These are phyloP conservation scores for Xanthia togata DNA, from an alignment of 2,888 invertebrate genomes.

Conservation along the genomic window DNA sequence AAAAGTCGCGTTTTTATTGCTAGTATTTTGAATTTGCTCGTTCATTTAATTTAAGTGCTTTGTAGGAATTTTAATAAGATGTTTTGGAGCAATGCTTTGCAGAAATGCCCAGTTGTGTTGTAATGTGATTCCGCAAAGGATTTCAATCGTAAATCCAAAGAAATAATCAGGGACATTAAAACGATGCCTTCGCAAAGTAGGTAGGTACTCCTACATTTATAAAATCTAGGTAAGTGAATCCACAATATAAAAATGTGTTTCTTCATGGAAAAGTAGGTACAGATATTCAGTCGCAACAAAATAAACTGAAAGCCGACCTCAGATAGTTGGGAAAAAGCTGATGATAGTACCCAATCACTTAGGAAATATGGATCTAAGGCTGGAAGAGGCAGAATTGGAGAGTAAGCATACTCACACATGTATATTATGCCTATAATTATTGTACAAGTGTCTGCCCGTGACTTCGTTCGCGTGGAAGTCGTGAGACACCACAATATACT, in stretches of 20 bases:
- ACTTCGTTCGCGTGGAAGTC: no score
- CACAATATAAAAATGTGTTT: not conserved
- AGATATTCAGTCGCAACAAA: not conserved
- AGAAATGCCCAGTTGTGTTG: not conserved
- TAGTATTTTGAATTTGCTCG: conserved; percentile 34
- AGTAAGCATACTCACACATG: not conserved
- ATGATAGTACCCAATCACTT: not conserved
- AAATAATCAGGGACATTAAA: not conserved
- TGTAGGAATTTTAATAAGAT: conserved; percentile 30
- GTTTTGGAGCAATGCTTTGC: not conserved
- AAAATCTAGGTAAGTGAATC: not conserved
- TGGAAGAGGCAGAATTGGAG: not conserved
- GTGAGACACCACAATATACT: no score
- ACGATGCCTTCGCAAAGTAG: no score
- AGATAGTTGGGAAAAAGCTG: not conserved
- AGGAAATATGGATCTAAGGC: not conserved
- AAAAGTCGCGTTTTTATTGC: conserved; percentile 49
- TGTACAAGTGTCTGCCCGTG: not conserved
- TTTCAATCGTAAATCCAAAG: no score
- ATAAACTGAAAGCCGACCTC: not conserved
- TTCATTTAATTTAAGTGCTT: conserved; percentile 29
- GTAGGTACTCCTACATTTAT: not conserved
- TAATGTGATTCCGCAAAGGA: no score
- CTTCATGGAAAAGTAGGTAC: not conserved
- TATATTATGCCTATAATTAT: not conserved